These are phyloP conservation scores for Oxyura jamaicensis DNA, from an alignment of 2,113 vertebrate genomes.

Conservation along the genomic window DNA sequence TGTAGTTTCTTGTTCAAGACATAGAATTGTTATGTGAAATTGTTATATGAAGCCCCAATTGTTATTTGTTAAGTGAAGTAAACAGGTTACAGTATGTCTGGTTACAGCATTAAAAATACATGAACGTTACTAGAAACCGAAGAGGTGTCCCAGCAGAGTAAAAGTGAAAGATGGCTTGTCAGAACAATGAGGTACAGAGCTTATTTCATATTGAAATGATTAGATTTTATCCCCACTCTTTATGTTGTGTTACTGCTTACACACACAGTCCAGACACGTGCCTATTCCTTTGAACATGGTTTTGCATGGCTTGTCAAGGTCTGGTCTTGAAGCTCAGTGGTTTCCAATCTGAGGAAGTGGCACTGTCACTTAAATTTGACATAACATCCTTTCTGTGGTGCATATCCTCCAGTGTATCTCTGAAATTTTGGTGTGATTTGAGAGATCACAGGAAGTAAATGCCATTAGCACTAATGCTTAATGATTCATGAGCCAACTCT, in stretches of 20 bases:
- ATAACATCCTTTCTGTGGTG: too few relatives aligned
- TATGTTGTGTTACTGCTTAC: background rate
- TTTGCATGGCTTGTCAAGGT: background rate
- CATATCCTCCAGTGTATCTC: rapidly evolving
- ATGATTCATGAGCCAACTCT: background rate
- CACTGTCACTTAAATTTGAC: background rate
- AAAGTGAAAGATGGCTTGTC: background rate
- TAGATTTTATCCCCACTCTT: background rate
- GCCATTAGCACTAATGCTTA: background rate
- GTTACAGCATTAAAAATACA: background rate
- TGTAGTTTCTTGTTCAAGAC: background rate
- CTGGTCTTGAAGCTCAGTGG: background rate
- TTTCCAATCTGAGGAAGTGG: background rate
- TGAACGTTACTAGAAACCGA: background rate
- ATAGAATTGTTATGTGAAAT: too few relatives aligned
- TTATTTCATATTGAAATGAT: background rate
- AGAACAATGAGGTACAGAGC: background rate
- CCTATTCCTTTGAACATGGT: background rate
- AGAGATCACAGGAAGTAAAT: background rate
- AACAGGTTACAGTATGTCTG: background rate
- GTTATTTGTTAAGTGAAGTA: background rate
- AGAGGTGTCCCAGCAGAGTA: background rate
- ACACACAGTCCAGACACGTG: rapidly evolving
- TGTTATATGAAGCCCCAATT: background rate
- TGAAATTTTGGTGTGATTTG: background rate